Evolutionary conservation across 2,888 invertebrate genomes (phyloP).

Genomic region (Biston stratarius): DNA sequence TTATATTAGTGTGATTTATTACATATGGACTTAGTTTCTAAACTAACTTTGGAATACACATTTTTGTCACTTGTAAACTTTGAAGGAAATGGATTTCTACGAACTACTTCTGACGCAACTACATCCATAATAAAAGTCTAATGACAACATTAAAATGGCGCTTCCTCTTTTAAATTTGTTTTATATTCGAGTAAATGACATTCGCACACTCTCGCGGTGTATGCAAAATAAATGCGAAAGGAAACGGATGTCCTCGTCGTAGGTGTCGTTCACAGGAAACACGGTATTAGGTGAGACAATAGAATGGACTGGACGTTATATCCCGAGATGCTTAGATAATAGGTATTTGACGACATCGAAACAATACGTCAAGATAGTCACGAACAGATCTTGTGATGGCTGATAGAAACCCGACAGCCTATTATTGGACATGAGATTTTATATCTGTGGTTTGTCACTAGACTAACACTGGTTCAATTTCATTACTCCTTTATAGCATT

Average conservation of each 20-base stretch:
- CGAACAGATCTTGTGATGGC: background rate
- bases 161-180: constrained; percentile 64
- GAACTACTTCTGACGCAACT: constrained; percentile 26
- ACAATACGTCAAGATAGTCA: constrained; percentile 1
- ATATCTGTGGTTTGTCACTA: no score
- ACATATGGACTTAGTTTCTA: background rate
- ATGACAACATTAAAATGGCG: constrained; percentile 52
- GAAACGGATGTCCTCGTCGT: constrained; percentile 81
- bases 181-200: constrained; percentile 54
- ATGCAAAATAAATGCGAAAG: constrained; percentile 71
- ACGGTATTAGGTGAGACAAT: constrained; percentile 68
- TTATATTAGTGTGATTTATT: no score
- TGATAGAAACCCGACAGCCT: background rate
- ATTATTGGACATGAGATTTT: background rate
- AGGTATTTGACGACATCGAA: constrained; percentile 12
- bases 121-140: constrained; percentile 38
- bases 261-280: constrained; percentile 69
- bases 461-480: no score
- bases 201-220: constrained; percentile 61
- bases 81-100: constrained; percentile 17
- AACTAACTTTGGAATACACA: background rate
- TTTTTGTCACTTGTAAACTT: background rate
- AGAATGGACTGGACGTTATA: constrained; percentile 54
- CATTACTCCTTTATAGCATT: no score
- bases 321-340: constrained; percentile 43